Evolutionary conservation across 1,140 invertebrate species (phyloP).

Genomic region (Drosophila quadrilineata): DNA sequence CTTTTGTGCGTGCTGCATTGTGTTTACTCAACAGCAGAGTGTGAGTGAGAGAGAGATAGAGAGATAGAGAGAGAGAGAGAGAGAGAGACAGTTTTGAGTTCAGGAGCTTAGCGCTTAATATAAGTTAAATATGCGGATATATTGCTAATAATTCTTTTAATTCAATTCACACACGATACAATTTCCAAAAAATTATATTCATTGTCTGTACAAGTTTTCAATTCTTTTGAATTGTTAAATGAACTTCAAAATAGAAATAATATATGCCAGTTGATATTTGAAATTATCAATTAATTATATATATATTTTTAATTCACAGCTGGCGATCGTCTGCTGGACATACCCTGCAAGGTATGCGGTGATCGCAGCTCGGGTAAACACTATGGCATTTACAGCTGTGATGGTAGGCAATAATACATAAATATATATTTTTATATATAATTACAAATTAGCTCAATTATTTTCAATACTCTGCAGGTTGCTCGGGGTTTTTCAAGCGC

Average conservation of each 20-base stretch:
- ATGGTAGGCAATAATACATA: conserved; percentile 87
- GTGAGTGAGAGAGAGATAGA: too few species aligned
- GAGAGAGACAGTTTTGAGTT: conserved; percentile 21
- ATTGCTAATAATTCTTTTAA: conserved; percentile 7
- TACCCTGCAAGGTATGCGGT: conserved; percentile 97
- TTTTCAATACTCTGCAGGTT: conserved; percentile 84
- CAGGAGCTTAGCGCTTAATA: conserved; percentile 40
- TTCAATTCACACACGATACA: neutral
- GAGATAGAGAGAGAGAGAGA: too few species aligned
- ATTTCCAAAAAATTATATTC: neutral
- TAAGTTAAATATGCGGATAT: conserved; percentile 50
- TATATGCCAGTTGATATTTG: neutral
- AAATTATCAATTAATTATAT: neutral
- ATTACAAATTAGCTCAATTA: neutral
- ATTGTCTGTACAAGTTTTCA: neutral
- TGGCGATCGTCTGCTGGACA: conserved; percentile 96
- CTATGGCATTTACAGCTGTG: conserved; percentile 98
- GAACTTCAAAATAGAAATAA: neutral
- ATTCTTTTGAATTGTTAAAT: neutral
- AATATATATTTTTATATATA: neutral
- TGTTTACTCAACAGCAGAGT: conserved; percentile 34
- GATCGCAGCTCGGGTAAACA: conserved; percentile 98
- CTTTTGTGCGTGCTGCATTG: conserved; percentile 37
- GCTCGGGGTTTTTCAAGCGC: conserved; percentile 98
- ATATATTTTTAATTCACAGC: conserved; percentile 34